Conservation (phyloP, 2,888 invertebrate genomes). For the Clusia tigrina region DNA sequence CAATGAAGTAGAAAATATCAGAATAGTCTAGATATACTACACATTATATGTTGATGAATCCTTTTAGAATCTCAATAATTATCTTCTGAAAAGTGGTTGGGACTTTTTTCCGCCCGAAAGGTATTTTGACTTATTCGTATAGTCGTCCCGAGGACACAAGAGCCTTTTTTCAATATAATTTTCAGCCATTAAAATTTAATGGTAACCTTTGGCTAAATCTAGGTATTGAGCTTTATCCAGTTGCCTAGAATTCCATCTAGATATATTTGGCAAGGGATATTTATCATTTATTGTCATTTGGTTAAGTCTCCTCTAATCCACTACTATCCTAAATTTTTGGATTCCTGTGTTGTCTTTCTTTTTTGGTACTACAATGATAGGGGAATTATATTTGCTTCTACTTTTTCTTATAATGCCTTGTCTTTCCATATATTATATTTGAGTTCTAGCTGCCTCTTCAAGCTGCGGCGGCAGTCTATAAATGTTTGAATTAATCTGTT, state of each 20-base stretch:
- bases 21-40: no score
- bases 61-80: no score
- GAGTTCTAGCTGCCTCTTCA: neutral
- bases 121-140: no score
- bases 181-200: conserved; percentile 27
- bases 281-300: conserved; percentile 27
- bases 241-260: no score
- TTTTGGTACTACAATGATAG: conserved; percentile 41
- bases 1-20: no score
- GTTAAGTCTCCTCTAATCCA: conserved; percentile 21
- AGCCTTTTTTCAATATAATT: no score
- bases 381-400: conserved; percentile 35
- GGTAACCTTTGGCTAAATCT: conserved; percentile 38
- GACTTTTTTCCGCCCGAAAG: no score
- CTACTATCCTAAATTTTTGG: conserved; percentile 23
- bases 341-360: conserved; percentile 34
- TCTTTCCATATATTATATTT: neutral
- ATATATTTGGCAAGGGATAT: conserved; percentile 31
- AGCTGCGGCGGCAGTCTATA: neutral
- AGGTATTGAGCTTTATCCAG: conserved; percentile 38
- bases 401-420: conserved; percentile 39
- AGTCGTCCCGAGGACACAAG: no score
- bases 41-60: no score
- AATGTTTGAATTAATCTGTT: neutral
- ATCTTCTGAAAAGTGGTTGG: no score